A percentile compares a stretch with the other conserved stretches of the same genome.
phyloP scores from a whole-genome alignment of 2,888 invertebrate species.

The Hoplodrina ambigua region DNA sequence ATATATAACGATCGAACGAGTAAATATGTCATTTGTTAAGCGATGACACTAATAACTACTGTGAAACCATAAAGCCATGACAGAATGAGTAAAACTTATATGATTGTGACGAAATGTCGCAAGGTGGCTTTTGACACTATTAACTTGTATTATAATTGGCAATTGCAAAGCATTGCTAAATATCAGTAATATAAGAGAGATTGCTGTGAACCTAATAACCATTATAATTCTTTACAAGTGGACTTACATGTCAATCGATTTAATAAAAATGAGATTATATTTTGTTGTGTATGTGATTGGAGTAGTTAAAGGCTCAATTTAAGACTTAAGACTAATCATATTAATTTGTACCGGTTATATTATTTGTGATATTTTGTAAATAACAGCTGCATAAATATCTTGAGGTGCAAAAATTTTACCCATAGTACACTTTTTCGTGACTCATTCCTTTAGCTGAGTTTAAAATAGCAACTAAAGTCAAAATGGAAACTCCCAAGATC shows the following conservation, averaged over 20 bases:
- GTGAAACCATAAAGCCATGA: conserved; percentile 8
- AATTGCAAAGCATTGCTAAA: conserved; percentile 34
- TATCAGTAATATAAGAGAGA: conserved; percentile 11
- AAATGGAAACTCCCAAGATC: background rate
- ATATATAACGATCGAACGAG: background rate
- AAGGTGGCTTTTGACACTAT: background rate
- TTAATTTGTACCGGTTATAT: conserved; percentile 9
- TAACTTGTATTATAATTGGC: background rate
- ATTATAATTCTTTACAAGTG: conserved; percentile 4
- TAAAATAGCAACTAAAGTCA: no score
- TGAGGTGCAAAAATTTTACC: no score
- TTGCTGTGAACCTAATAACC: background rate
- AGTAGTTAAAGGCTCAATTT: conserved; percentile 40
- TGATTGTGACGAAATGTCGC: no score
- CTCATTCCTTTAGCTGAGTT: no score
- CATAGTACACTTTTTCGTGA: no score
- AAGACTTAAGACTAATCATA: conserved; percentile 18
- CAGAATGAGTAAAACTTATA: background rate
- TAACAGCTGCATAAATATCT: background rate
- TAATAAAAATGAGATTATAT: conserved; percentile 5
- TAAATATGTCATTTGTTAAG: background rate
- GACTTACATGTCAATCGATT: background rate
- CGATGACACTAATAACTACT: background rate
- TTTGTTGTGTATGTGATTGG: conserved; percentile 11
- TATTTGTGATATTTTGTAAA: conserved; percentile 42